Evolutionary conservation across 2,888 invertebrate genomes (phyloP).

Genomic region (Trichogramma dendrolimi): DNA sequence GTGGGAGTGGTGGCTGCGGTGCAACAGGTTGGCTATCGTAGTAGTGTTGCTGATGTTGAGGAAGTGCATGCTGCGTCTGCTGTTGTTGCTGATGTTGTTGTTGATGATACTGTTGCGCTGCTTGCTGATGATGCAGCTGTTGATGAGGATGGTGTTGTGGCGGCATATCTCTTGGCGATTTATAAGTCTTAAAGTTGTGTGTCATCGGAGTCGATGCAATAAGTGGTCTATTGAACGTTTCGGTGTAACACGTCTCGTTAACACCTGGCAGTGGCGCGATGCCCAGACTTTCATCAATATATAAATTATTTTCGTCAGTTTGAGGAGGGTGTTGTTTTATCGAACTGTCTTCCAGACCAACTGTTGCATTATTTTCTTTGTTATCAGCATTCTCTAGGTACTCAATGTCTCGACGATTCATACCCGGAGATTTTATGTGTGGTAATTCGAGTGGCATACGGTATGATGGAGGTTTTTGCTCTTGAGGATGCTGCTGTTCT

Average conservation of each 20-base stretch:
- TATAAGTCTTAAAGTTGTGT: constrained; percentile 42
- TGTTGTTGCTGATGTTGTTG: constrained; percentile 19
- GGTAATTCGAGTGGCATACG: constrained; percentile 47
- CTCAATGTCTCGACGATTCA: constrained; percentile 48
- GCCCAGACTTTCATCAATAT: constrained; percentile 46
- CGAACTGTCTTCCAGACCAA: constrained; percentile 39
- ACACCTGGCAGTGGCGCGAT: constrained; percentile 40
- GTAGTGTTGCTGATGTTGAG: constrained; percentile 8
- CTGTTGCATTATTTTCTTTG: constrained; percentile 44
- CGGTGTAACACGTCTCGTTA: constrained; percentile 46
- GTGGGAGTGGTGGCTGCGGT: constrained; percentile 2
- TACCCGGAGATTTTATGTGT: constrained; percentile 48
- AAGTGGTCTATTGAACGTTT: constrained; percentile 42
- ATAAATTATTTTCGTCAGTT: constrained; percentile 39
- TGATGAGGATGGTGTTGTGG: constrained; percentile 10
- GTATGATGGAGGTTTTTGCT: constrained; percentile 34
- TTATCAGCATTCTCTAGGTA: constrained; percentile 47
- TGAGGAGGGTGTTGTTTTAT: constrained; percentile 34
- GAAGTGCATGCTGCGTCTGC: constrained; percentile 8
- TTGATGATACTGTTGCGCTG: constrained; percentile 2
- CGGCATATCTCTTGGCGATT: constrained; percentile 22
- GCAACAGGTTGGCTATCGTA: constrained; percentile 16
- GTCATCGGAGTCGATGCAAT: constrained; percentile 48
- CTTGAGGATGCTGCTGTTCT: constrained; percentile 1
- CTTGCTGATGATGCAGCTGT: constrained; percentile 11